Conservation (phyloP, 2,888 invertebrate species). For the Tipula lateralis region DNA sequence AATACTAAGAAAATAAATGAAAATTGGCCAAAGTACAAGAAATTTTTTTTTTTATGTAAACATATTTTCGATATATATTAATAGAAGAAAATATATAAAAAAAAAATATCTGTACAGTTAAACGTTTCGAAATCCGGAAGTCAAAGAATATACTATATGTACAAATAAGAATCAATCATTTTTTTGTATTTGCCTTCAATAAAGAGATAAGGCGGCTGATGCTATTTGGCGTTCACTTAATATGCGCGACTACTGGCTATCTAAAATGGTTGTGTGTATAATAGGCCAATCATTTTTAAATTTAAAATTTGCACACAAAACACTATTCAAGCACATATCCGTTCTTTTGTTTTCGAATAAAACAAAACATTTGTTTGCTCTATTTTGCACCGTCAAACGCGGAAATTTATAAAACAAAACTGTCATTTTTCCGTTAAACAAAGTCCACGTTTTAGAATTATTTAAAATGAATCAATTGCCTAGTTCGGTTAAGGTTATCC, state of each 20-base stretch:
- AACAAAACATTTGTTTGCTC: not conserved
- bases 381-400: not conserved
- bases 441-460: not conserved
- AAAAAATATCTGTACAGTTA: not conserved
- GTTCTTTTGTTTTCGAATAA: not conserved
- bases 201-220: no score
- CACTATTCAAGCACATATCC: not conserved
- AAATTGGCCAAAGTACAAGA: conserved; percentile 28
- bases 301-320: not conserved
- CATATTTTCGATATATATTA: conserved; percentile 26
- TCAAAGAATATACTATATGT: not conserved
- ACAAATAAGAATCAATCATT: not conserved
- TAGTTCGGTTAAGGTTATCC: not conserved
- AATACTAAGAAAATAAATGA: conserved; percentile 25
- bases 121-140: conserved; percentile 24
- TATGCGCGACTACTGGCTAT: not conserved
- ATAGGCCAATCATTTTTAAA: not conserved
- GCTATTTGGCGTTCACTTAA: not conserved
- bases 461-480: not conserved
- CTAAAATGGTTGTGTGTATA: not conserved
- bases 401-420: not conserved
- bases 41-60: conserved; percentile 27
- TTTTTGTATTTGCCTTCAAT: no score
- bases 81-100: conserved; percentile 5
- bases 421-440: not conserved